A percentile compares a stretch with the other conserved stretches of the same genome.
These are phyloP conservation scores for Drosophila pallidifrons DNA, from an alignment of 1,140 invertebrate species.

Conservation along the genomic window DNA sequence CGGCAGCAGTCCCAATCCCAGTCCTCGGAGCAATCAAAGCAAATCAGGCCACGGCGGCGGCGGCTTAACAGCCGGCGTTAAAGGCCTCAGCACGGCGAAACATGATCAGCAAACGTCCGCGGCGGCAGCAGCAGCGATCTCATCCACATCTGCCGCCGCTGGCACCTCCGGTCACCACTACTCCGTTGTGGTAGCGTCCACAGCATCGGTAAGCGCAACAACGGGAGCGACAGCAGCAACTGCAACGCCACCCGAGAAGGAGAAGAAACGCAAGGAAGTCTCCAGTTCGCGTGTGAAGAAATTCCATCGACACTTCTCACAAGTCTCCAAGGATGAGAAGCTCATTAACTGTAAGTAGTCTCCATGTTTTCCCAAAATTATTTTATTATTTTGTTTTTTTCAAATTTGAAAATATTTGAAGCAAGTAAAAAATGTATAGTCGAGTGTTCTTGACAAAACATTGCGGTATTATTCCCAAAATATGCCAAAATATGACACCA, in stretches of 20 bases:
- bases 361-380: too few species aligned
- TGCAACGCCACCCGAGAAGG: constrained; percentile 65
- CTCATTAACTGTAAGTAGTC: constrained; percentile 90
- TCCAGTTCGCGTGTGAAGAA: constrained; percentile 90
- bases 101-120: constrained; percentile 54
- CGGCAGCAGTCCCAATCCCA: constrained; percentile 41
- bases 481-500: too few species aligned
- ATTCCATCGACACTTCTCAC: constrained; percentile 90
- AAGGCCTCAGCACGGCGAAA: constrained; percentile 53
- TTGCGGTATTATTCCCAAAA: too few species aligned
- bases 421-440: too few species aligned
- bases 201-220: constrained; percentile 19
- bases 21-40: constrained; percentile 31
- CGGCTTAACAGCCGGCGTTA: constrained; percentile 34
- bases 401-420: too few species aligned
- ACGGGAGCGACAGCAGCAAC: constrained; percentile 25
- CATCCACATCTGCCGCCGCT: constrained; percentile 38
- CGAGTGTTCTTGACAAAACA: too few species aligned
- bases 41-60: constrained; percentile 28
- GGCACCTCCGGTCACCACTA: neutral
- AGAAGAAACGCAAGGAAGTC: constrained; percentile 86
- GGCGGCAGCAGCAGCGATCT: constrained; percentile 45
- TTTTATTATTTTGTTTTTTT: too few species aligned
- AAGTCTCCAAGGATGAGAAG: constrained; percentile 90
- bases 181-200: constrained; percentile 16